A percentile compares a stretch with the other conserved stretches of the same genome.
These are phyloP conservation scores for Coregonus sp. DNA, from an alignment of 2,797 vertebrate genomes.

Conservation along the genomic window DNA sequence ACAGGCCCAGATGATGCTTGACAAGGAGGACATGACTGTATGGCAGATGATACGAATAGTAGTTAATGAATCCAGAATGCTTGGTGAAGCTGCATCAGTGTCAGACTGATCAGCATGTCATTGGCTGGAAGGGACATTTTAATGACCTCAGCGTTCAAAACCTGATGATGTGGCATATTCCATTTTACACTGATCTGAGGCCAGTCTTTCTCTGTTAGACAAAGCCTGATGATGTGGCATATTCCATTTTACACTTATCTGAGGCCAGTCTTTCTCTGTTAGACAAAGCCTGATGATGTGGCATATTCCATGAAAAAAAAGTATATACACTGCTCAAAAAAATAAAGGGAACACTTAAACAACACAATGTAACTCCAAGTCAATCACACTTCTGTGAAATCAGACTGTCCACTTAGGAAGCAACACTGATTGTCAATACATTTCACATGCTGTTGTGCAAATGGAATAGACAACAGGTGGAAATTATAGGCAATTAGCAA, in stretches of 20 bases:
- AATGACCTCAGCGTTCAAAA: neutral
- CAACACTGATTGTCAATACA: too few species aligned
- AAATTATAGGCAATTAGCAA: too few species aligned
- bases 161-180: neutral
- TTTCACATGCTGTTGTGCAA: too few species aligned
- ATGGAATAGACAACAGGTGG: too few species aligned
- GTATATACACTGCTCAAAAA: too few species aligned
- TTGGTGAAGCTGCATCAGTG: neutral
- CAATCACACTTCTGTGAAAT: too few species aligned
- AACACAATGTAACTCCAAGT: too few species aligned
- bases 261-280: slow-evolving; percentile 9
- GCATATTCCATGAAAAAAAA: neutral
- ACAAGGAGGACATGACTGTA: neutral
- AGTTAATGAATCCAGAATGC: neutral
- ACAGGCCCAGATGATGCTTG: neutral
- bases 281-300: slow-evolving; percentile 14
- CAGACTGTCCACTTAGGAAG: too few species aligned
- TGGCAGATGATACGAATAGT: neutral
- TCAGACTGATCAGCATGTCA: slow-evolving; percentile 1
- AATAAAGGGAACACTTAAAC: too few species aligned
- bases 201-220: slow-evolving; percentile 9
- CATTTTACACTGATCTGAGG: slow-evolving; percentile 6
- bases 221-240: slow-evolving; percentile 4
- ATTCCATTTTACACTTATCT: neutral
- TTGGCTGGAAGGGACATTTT: neutral